Evolutionary conservation across 2,113 vertebrate genomes (phyloP).

Genomic region (Misgurnus anguillicaudatus): DNA sequence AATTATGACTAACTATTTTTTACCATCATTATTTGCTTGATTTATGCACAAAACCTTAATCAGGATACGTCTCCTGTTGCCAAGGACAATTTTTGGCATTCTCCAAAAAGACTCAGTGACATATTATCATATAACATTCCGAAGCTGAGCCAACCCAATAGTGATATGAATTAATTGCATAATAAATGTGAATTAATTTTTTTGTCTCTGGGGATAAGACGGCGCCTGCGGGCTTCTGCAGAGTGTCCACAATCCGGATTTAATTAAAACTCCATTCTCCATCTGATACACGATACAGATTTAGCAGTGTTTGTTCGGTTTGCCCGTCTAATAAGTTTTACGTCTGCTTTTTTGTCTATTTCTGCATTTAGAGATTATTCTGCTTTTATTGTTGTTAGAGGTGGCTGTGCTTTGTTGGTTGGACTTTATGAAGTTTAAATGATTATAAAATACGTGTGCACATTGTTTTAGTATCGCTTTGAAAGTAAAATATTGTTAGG

Average conservation of each 20-base stretch:
- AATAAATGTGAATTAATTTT: conserved; percentile 48
- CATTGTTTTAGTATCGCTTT: not conserved
- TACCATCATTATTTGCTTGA: conserved; percentile 12
- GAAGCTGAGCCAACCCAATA: conserved; percentile 10
- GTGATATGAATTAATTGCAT: conserved; percentile 32
- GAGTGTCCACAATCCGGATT: conserved; percentile 40
- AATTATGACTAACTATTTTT: conserved; percentile 36
- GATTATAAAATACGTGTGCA: conserved; percentile 3
- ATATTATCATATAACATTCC: conserved; percentile 34
- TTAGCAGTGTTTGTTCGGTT: conserved; percentile 24
- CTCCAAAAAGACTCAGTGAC: conserved; percentile 39
- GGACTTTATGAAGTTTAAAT: not conserved
- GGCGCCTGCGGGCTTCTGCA: conserved; percentile 25
- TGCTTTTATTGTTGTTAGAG: not conserved
- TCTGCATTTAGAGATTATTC: conserved; percentile 26
- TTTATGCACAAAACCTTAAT: conserved; percentile 13
- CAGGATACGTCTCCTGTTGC: conserved; percentile 30
- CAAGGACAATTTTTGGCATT: conserved; percentile 35
- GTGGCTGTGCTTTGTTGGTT: not conserved
- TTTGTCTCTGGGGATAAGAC: conserved; percentile 43
- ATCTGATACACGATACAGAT: conserved; percentile 43
- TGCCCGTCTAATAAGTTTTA: conserved; percentile 5
- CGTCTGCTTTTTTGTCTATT: not conserved
- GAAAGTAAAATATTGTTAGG: not conserved
- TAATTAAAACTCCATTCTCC: conserved; percentile 51